A percentile compares a stretch with the other conserved stretches of the same genome.
phyloP scores from a whole-genome alignment of 2,888 invertebrate genomes.

The Sarcophaga subvicina region DNA sequence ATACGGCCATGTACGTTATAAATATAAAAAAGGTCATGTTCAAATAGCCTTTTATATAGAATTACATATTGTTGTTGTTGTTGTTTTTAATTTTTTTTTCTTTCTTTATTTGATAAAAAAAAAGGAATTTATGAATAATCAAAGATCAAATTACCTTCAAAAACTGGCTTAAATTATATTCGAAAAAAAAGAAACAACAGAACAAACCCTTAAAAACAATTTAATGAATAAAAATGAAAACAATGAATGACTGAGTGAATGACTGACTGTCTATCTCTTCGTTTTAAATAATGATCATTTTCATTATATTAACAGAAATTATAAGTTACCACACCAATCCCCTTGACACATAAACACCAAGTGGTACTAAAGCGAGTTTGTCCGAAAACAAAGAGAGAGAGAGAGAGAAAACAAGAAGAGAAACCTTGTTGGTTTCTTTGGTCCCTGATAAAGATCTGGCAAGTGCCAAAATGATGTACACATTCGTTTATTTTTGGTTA shows the following conservation, averaged over 20 bases:
- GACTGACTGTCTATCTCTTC: background rate
- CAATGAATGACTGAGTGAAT: background rate
- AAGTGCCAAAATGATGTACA: conserved; percentile 69
- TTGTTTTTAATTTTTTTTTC: conserved; percentile 36
- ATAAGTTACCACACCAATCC: conserved; percentile 15
- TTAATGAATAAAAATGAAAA: conserved; percentile 15
- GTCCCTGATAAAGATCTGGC: conserved; percentile 65
- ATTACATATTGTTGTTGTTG: conserved; percentile 2
- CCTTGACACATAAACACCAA: conserved; percentile 21
- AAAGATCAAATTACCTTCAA: conserved; percentile 75
- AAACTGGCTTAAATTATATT: background rate
- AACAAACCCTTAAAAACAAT: conserved; percentile 63
- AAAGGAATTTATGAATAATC: conserved; percentile 71
- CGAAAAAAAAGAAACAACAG: background rate
- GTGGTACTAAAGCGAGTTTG: background rate
- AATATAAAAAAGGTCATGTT: conserved; percentile 49
- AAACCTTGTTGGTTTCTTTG: conserved; percentile 57
- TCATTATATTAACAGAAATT: conserved; percentile 76
- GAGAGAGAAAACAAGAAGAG: conserved; percentile 15
- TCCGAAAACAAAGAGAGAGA: background rate
- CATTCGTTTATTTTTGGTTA: conserved; percentile 42
- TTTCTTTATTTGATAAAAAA: background rate
- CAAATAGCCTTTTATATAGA: conserved; percentile 30
- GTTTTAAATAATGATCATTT: conserved; percentile 79
- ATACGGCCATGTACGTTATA: conserved; percentile 2